phyloP scores from a whole-genome alignment of 2,888 invertebrate genomes.

The Stenolophus ochropezus region DNA sequence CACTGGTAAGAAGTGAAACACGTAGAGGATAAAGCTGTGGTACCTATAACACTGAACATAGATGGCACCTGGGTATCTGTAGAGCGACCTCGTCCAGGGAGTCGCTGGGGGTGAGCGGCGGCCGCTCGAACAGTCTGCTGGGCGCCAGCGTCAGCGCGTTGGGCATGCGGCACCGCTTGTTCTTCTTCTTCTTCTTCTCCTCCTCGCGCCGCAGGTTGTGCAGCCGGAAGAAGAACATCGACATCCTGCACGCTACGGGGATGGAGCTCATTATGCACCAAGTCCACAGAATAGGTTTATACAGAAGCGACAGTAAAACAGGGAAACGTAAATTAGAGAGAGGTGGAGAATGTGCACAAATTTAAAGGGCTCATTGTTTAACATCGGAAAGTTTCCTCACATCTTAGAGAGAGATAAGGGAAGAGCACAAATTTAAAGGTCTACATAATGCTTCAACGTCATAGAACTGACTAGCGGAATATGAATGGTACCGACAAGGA shows the following conservation, averaged over 20 bases:
- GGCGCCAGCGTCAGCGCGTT: slow-evolving; percentile 81
- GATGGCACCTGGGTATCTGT: slow-evolving; percentile 90
- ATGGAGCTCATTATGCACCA: background rate
- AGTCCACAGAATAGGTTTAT: no score
- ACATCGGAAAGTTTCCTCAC: no score
- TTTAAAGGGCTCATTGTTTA: no score
- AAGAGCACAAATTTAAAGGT: no score
- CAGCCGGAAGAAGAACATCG: slow-evolving; percentile 96
- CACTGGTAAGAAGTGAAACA: slow-evolving; percentile 1
- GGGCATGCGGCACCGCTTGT: slow-evolving; percentile 65
- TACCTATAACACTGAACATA: slow-evolving; percentile 59
- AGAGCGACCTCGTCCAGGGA: slow-evolving; percentile 93
- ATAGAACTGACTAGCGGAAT: no score
- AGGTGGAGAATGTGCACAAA: no score
- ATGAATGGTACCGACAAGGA: no score
- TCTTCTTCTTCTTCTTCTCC: slow-evolving; percentile 79
- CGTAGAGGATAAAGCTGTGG: slow-evolving; percentile 56
- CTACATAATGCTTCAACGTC: no score
- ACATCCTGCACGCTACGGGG: slow-evolving; percentile 76
- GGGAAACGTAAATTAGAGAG: no score
- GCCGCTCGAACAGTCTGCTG: slow-evolving; percentile 88
- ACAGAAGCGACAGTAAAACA: no score
- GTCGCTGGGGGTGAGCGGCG: slow-evolving; percentile 89
- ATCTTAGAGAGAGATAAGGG: no score
- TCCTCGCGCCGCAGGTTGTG: slow-evolving; percentile 92